Evolutionary conservation across 2,113 vertebrate species (phyloP).

Genomic region (Mustela nigripes): DNA sequence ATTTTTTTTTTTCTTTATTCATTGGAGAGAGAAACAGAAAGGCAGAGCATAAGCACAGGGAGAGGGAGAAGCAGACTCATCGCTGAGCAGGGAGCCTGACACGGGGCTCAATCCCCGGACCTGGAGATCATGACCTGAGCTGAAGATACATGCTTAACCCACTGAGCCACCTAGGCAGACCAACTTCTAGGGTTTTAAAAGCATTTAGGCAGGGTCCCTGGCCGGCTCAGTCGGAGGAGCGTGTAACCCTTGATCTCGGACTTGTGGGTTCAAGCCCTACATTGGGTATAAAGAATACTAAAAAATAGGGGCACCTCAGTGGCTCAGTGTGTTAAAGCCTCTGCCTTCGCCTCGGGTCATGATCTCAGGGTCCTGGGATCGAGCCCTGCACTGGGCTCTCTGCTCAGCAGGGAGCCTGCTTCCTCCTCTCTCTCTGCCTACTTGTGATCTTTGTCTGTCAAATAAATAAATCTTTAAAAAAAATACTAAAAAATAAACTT

Average conservation of each 20-base stretch:
- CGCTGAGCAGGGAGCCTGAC: neutral
- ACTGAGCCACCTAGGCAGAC: neutral
- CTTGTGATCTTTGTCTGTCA: no score
- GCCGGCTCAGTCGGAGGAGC: neutral
- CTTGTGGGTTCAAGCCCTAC: neutral
- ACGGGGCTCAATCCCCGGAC: neutral
- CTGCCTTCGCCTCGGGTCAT: no score
- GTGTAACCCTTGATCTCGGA: neutral
- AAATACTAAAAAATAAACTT: no score
- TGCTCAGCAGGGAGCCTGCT: no score
- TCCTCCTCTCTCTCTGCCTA: no score
- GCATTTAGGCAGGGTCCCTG: neutral
- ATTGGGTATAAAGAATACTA: neutral
- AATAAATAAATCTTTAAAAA: no score
- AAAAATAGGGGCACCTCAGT: no score
- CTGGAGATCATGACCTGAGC: neutral
- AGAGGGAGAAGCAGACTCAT: neutral
- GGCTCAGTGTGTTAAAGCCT: no score
- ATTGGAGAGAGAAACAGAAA: neutral
- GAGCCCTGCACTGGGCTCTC: no score
- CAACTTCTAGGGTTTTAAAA: neutral
- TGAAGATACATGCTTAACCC: neutral
- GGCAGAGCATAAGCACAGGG: neutral
- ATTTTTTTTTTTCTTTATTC: no score
- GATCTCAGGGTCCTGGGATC: no score